phyloP scores from a whole-genome alignment of 2,888 invertebrate species.

The Lasioglossum leucozonium region DNA sequence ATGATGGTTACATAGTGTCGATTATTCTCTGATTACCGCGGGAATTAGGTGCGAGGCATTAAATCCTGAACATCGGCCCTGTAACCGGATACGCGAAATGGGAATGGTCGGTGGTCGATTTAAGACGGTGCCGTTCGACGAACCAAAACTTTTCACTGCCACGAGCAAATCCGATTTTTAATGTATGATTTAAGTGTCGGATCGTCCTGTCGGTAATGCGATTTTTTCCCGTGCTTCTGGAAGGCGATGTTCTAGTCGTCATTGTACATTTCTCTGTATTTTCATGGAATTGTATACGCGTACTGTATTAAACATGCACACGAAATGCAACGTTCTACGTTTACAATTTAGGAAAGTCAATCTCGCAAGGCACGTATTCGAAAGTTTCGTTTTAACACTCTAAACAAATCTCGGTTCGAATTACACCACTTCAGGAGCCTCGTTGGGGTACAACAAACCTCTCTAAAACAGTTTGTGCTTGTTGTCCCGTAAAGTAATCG shows the following conservation, averaged over 20 bases:
- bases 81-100: neutral
- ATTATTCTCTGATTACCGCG: conserved; percentile 49
- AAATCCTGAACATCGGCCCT: neutral
- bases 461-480: conserved; percentile 56
- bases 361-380: neutral
- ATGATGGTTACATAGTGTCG: conserved; percentile 36
- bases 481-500: conserved; percentile 42
- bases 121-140: neutral
- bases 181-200: neutral
- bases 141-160: neutral
- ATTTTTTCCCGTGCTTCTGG: no score
- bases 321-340: no score
- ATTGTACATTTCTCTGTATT: no score
- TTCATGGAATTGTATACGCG: no score
- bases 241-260: no score
- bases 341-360: neutral
- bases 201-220: neutral
- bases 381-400: neutral
- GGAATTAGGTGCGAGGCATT: conserved; percentile 22
- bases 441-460: conserved; percentile 24
- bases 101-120: neutral
- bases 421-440: neutral
- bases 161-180: neutral
- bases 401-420: neutral
- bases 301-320: no score